These are phyloP conservation scores for Paraescarpia echinospica DNA, from an alignment of 1,140 invertebrate species.

Conservation along the genomic window DNA sequence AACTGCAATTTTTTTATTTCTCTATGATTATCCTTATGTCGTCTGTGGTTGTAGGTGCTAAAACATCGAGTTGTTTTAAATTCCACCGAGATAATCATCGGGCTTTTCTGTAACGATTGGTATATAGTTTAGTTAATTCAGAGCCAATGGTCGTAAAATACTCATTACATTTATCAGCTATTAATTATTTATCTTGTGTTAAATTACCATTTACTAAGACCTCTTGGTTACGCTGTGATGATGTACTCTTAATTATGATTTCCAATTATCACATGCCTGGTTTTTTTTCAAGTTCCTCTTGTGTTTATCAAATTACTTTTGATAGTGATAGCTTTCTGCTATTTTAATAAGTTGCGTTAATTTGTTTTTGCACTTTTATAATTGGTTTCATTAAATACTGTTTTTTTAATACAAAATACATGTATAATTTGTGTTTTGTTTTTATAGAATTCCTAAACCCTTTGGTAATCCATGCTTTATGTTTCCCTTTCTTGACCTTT, in stretches of 20 bases:
- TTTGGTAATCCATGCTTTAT: too few relatives aligned
- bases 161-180: conserved; percentile 12
- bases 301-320: not conserved
- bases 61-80: not conserved
- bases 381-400: not conserved
- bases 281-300: not conserved
- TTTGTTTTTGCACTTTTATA: conserved; percentile 1
- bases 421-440: too few relatives aligned
- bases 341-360: conserved; percentile 7
- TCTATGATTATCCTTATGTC: conserved; percentile 8
- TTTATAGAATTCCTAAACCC: too few relatives aligned
- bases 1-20: conserved; percentile 6
- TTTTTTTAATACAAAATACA: too few relatives aligned
- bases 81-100: not conserved
- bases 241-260: too few relatives aligned
- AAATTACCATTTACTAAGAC: not conserved
- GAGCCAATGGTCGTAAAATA: not conserved
- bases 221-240: conserved; percentile 8
- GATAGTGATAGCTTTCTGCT: not conserved
- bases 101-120: not conserved
- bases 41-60: conserved; percentile 12
- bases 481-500: too few relatives aligned
- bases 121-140: not conserved
- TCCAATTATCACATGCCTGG: not conserved
- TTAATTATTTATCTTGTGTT: not conserved